Evolutionary conservation across 2,113 vertebrate genomes (phyloP).

Genomic region (Abramis brama): DNA sequence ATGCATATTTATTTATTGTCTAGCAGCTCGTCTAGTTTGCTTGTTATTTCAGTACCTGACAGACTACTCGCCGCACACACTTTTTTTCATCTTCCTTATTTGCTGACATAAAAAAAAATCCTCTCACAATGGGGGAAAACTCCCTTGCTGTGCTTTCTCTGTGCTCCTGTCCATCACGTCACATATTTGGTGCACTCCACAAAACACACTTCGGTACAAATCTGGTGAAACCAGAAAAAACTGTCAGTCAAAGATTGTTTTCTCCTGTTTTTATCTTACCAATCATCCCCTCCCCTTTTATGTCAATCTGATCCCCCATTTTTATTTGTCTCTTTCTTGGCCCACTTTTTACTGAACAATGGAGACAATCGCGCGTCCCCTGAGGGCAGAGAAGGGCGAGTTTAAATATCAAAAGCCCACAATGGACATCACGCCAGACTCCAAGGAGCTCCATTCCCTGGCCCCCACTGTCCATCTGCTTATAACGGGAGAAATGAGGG

Average conservation of each 20-base stretch:
- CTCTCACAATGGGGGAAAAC: not conserved
- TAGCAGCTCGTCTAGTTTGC: not conserved
- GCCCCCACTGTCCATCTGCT: constrained; percentile 73
- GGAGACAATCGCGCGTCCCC: constrained; percentile 67
- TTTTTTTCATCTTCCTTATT: not conserved
- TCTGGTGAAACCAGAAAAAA: constrained; percentile 32
- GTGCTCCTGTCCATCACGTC: not conserved
- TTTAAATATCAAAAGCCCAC: constrained; percentile 70
- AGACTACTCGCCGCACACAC: not conserved
- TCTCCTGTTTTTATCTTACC: constrained; percentile 27
- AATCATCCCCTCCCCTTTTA: constrained; percentile 34
- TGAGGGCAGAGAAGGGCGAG: constrained; percentile 65
- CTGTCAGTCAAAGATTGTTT: constrained; percentile 36
- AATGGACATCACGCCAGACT: constrained; percentile 51
- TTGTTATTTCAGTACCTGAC: constrained; percentile 18
- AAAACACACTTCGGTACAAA: constrained; percentile 40
- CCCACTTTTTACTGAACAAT: constrained; percentile 74
- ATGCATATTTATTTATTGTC: not conserved
- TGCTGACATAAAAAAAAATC: constrained; percentile 7
- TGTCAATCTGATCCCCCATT: constrained; percentile 34
- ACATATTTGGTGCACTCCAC: constrained; percentile 36
- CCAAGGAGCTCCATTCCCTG: constrained; percentile 45
- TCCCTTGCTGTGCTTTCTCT: constrained; percentile 9
- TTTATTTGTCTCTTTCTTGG: constrained; percentile 66
- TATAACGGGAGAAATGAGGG: constrained; percentile 46